Evolutionary conservation across 2,797 vertebrate species (phyloP), one percentile per base, ranked within the genome.

Genomic region (Tokudaia tokunoshimensis): DNA sequence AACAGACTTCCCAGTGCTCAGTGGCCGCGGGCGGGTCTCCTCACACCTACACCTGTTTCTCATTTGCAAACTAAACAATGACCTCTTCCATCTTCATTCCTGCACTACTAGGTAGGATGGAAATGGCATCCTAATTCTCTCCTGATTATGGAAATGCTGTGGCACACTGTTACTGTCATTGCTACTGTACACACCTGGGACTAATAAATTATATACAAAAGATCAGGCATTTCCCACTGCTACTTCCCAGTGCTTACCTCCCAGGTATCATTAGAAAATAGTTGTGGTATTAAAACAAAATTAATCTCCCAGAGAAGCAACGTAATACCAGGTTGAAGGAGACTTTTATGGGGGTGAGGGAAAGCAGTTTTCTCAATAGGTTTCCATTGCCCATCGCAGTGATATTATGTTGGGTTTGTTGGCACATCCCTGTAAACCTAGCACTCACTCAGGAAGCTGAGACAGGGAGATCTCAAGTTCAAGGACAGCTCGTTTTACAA

Each of bases 211-310:
- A 44, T 17, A 74, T 17, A 6, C 22, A 87, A 86, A 91, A 79
- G 75, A 92, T n/a, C 59, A 84, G 80, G 8, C 59, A 37, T 74
- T 89, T 95, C 85, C 55, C 26, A 55, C n/a, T 15, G 12, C 59
- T 61, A 61, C 59, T 61, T 26, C 59, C 59, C 59, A 61, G 59
- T 61, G 59, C 59, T 24, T 61, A 61, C 59, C 8, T 61, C 22
- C 22, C 59, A 61, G 59, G 10, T 26, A 79, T 88, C 92, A 34
- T 86, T 72, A 34, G 1, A 76, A 96, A 95, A 90, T 7, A 59
- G 31, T 15, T 65, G n/a, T 91, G 87, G 65, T 63, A 24, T 24
- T 14, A 65, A 89, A 91, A 83, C 91, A 91, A 96, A 96, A 93
- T 61, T 59, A 95, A 79, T 34, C 34, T 91, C 70, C 79, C 26